These are phyloP conservation scores for Caenorhabditis becei DNA, from an alignment of 2,888 invertebrate genomes.

Conservation along the genomic window DNA sequence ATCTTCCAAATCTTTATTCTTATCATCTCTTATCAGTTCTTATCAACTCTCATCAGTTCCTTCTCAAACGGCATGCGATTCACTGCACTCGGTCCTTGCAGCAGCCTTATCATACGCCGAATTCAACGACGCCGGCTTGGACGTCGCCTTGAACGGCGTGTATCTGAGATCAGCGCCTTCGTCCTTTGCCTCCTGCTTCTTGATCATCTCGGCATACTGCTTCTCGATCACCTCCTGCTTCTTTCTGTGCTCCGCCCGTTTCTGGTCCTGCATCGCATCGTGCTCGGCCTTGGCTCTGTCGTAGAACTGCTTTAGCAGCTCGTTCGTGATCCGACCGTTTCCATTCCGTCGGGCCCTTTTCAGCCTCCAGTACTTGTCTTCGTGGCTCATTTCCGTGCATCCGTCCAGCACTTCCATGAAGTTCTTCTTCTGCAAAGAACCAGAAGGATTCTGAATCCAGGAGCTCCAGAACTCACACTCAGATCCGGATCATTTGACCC, in stretches of 20 bases:
- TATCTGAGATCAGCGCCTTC: no score
- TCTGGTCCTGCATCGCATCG: neutral
- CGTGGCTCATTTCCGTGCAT: no score
- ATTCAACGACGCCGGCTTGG: neutral
- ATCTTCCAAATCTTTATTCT: no score
- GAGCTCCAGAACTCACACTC: no score
- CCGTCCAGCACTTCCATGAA: no score
- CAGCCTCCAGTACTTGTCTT: no score
- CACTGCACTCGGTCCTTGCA: neutral
- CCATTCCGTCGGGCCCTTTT: neutral
- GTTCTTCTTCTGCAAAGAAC: no score
- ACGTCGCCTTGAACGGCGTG: no score
- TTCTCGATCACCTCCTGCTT: neutral
- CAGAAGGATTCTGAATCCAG: no score
- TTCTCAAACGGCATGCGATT: neutral
- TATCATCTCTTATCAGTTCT: no score
- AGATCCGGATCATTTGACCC: no score
- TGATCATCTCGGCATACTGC: neutral
- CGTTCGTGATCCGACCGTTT: neutral
- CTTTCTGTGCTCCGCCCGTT: neutral
- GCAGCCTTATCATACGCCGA: neutral
- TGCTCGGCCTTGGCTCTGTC: neutral
- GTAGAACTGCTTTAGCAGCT: neutral
- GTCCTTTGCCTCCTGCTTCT: neutral
- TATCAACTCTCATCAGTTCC: neutral